These are phyloP conservation scores for Drosophila kurseongensis DNA, from an alignment of 1,140 invertebrate species.

Conservation along the genomic window DNA sequence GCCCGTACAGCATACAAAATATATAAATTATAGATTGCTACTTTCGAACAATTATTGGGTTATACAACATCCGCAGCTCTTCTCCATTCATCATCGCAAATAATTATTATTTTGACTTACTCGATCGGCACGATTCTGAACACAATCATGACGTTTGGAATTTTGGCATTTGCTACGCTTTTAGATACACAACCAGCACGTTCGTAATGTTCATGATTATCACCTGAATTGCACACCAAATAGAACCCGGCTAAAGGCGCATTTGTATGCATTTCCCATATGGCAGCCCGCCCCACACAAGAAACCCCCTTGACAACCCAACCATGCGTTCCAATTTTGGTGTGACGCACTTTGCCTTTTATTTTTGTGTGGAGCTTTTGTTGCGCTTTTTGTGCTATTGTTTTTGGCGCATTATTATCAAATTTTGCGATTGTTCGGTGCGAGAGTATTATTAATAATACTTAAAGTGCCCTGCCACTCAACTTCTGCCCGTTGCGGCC, in stretches of 20 bases:
- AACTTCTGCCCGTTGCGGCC: neutral
- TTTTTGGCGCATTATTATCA: constrained; percentile 54
- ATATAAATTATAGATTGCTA: neutral
- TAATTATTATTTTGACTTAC: constrained; percentile 5
- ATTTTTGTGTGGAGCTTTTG: constrained; percentile 45
- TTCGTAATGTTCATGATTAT: constrained; percentile 16
- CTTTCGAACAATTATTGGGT: constrained; percentile 17
- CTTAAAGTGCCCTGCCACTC: constrained; percentile 38
- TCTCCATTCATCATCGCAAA: constrained; percentile 5
- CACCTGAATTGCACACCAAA: constrained; percentile 21
- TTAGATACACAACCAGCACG: constrained; percentile 21
- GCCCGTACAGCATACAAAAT: neutral
- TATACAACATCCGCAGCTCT: constrained; percentile 28
- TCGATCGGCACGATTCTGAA: constrained; percentile 21
- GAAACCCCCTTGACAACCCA: constrained; percentile 2
- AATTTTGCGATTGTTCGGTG: constrained; percentile 35
- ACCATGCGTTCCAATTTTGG: constrained; percentile 48
- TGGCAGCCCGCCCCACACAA: constrained; percentile 5
- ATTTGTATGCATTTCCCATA: constrained; percentile 61
- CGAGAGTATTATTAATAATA: constrained; percentile 36
- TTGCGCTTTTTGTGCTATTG: constrained; percentile 23
- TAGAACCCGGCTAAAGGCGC: constrained; percentile 27
- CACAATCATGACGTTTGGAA: neutral
- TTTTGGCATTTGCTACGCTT: neutral
- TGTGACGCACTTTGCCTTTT: constrained; percentile 57